phyloP scores from a whole-genome alignment of 2,797 vertebrate genomes.

The Diglossa cyanea region DNA sequence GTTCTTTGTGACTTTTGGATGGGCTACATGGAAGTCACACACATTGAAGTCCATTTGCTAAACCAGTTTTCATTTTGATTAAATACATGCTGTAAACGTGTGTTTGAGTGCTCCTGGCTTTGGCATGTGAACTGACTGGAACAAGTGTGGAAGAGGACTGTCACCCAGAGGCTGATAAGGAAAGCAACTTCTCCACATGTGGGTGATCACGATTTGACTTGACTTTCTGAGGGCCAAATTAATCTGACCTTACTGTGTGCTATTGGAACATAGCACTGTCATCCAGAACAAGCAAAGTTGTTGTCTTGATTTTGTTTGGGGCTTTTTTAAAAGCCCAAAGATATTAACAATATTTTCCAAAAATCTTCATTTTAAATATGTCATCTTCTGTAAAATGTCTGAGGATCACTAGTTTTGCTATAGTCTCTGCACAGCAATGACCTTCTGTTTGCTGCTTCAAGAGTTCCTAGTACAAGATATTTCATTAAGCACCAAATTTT shows the following conservation, averaged over 20 bases:
- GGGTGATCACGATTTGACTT: neutral
- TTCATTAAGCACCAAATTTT: neutral
- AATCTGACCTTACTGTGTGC: neutral
- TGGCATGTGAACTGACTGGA: neutral
- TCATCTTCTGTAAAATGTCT: neutral
- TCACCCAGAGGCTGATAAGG: neutral
- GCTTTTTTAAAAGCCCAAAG: neutral
- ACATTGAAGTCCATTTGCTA: neutral
- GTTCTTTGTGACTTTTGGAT: neutral
- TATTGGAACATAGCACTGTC: neutral
- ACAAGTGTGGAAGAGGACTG: neutral
- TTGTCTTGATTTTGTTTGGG: neutral
- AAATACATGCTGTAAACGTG: neutral
- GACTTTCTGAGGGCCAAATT: neutral
- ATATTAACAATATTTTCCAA: neutral
- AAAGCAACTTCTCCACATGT: neutral
- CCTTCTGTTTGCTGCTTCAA: neutral
- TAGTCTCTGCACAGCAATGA: neutral
- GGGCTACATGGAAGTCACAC: neutral
- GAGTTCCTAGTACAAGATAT: neutral
- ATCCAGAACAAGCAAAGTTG: neutral
- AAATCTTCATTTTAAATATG: neutral
- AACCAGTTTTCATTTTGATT: neutral
- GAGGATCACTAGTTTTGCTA: neutral
- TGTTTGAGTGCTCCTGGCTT: neutral